phyloP scores from a whole-genome alignment of 2,797 vertebrate species.

The Orestias chungarensis region DNA sequence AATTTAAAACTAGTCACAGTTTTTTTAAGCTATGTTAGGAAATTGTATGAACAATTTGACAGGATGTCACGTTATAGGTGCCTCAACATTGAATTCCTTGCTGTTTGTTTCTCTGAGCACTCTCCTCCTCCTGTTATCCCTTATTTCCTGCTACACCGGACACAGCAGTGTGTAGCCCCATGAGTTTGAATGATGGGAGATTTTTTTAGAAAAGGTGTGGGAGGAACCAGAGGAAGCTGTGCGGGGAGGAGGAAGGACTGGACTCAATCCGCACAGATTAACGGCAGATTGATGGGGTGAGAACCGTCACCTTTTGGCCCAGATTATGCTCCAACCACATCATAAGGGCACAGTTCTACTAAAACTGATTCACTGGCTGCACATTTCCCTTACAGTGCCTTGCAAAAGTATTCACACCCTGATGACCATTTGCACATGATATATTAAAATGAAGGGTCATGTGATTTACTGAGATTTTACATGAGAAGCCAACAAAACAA shows the following conservation, averaged over 20 bases:
- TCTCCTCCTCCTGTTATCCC: conserved; percentile 50
- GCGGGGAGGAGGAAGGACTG: conserved; percentile 25
- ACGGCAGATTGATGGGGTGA: conserved; percentile 38
- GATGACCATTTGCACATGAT: not conserved
- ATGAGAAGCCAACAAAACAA: not conserved
- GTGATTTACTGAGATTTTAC: no score
- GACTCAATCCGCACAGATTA: conserved; percentile 66
- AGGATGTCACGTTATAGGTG: not conserved
- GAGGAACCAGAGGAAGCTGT: conserved; percentile 23
- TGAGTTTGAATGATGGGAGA: conserved; percentile 39
- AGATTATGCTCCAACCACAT: conserved; percentile 57
- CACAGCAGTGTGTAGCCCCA: conserved; percentile 21
- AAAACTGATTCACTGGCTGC: conserved; percentile 16
- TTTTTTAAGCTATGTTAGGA: not conserved
- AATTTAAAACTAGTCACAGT: not conserved
- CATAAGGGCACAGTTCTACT: conserved; percentile 13
- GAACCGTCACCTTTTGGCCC: conserved; percentile 36
- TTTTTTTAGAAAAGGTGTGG: conserved; percentile 52
- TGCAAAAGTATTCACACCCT: not conserved
- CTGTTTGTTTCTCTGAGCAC: conserved; percentile 21
- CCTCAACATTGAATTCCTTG: conserved; percentile 12
- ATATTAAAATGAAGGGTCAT: no score
- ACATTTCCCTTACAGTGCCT: conserved; percentile 14
- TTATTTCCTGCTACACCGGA: conserved; percentile 43
- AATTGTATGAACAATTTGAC: conserved; percentile 1